Evolutionary conservation across 2,888 invertebrate genomes (phyloP).

Genomic region (Pristionchus exspectatus): DNA sequence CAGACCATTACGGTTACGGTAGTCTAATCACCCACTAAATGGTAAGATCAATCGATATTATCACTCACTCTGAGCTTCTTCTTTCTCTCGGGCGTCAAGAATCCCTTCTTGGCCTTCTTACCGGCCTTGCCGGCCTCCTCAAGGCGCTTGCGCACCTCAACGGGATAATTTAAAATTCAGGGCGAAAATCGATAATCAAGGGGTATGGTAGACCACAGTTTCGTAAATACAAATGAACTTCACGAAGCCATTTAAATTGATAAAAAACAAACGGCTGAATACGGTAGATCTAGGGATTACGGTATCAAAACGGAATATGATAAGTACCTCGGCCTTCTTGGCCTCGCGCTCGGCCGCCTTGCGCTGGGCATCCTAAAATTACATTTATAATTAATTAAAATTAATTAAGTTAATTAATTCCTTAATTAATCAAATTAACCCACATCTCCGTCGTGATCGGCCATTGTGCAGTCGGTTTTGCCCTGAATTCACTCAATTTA

Average conservation of each 20-base stretch:
- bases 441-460: slow-evolving; percentile 50
- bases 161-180: slow-evolving; percentile 8
- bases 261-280: no score
- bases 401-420: background rate
- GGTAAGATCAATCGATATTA: background rate
- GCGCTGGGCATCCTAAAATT: slow-evolving; percentile 82
- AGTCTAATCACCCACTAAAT: no score
- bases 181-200: background rate
- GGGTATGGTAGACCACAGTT: background rate
- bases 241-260: no score
- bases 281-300: background rate
- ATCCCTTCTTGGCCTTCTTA: slow-evolving; percentile 98
- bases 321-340: slow-evolving; percentile 90
- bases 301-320: background rate
- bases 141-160: slow-evolving; percentile 93
- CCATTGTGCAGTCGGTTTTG: slow-evolving; percentile 34
- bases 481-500: background rate
- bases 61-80: slow-evolving; percentile 96
- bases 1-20: no score
- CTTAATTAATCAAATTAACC: background rate
- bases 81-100: slow-evolving; percentile 99
- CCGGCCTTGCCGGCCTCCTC: slow-evolving; percentile 95
- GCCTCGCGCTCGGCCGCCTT: slow-evolving; percentile 97
- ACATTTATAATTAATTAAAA: background rate
- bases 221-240: no score